Base-by-base conservation (phyloP, 2,888 invertebrate genomes). In the Unio delphinus region DNA sequence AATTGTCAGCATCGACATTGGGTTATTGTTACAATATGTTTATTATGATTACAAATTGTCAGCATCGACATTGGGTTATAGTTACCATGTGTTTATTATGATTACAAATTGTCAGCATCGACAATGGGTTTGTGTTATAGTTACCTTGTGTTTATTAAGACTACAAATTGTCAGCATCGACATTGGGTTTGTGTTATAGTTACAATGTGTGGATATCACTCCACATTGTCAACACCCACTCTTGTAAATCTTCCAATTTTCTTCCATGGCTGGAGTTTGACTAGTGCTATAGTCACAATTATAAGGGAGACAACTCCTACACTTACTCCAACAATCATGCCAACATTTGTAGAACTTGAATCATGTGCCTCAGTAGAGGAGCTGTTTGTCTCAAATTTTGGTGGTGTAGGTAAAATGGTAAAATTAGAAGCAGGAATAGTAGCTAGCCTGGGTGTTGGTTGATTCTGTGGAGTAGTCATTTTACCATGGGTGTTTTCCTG, bases 251-350 rank as follows among this genome's bases (percentile, higher is more conserved):
- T 45, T 45, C 45, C 45, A 45, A 15, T 45, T 45, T 45, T 45
- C 45, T 45, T 45, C 45, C 99, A 99, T 92, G 96, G 96, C 81
- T 98, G 56, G 28, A 65, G 34, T 15, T 55, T 26, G 4, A 67
- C 45, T 18, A 67, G 15, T 26, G 61, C 34, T 8, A 64, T 55
- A n/a, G 55, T 64, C 23, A 66, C 30, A 17, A 64, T n/a, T 57
- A 68, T 30, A 63, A 72, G 69, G 55, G 65, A 20, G 26, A 72
- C 55, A 63, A 68, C 60, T 66, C 70, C 69, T n/a, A 66, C 23
- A n/a, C 66, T 20, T 11, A 60, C 59, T n/a, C 70, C 72, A 58
- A 56, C 68, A 28, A 67, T 67, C n/a, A 67, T 56, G 17, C 70
- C 72, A 58, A 56, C 67, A 28, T 63, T 67, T 23, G 66, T 64